phyloP scores from a whole-genome alignment of 2,797 vertebrate species.

The Prunella strophiata region DNA sequence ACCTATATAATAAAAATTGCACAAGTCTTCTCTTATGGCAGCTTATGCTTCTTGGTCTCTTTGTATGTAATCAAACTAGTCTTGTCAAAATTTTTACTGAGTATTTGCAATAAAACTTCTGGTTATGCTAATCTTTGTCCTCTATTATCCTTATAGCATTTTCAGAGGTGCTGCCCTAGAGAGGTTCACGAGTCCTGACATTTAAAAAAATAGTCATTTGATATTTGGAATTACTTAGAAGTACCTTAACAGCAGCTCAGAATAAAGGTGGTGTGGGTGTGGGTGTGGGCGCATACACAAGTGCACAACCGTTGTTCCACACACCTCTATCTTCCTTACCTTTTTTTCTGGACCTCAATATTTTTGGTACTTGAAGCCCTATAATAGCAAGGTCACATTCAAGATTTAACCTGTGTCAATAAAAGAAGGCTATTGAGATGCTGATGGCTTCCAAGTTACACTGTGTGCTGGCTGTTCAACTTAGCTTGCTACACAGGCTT shows the following conservation, averaged over 20 bases:
- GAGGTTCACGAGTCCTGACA: conserved; percentile 18
- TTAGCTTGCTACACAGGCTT: not conserved
- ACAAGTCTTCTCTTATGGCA: not conserved
- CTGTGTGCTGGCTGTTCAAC: not conserved
- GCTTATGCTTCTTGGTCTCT: not conserved
- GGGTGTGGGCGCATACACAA: not conserved
- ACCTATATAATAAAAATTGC: not conserved
- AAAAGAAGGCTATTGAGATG: not conserved
- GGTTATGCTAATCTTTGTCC: conserved; percentile 41
- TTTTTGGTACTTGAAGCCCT: not conserved
- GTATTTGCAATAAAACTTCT: not conserved
- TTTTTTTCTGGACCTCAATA: not conserved
- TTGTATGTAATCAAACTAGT: not conserved
- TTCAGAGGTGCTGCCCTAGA: conserved; percentile 20
- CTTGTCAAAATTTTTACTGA: not conserved
- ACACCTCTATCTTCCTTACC: not conserved
- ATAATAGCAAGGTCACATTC: not conserved
- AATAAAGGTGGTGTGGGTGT: not conserved
- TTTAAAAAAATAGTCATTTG: conserved; percentile 37
- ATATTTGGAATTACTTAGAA: conserved; percentile 44
- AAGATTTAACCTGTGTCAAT: not conserved
- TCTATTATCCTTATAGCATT: conserved; percentile 31
- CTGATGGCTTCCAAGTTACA: not conserved
- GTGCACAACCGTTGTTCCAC: not conserved
- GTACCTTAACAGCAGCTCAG: not conserved